Conservation (phyloP, 2,797 vertebrate species). For the Psittacula echo region DNA sequence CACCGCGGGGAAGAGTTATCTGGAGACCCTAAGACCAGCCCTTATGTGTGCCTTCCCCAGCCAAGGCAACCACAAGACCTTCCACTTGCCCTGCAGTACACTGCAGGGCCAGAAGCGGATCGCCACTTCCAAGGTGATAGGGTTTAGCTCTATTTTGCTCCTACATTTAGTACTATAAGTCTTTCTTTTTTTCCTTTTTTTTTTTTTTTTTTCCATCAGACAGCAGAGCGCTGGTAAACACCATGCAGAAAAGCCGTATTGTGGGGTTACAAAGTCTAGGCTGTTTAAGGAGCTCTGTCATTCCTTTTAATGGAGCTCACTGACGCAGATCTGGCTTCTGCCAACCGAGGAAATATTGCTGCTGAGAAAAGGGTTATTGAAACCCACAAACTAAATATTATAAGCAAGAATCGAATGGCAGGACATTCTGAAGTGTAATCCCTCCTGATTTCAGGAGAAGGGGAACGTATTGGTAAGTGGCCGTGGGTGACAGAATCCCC, state of each 20-base stretch:
- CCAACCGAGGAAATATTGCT: constrained; percentile 68
- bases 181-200: background rate
- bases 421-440: constrained; percentile 40
- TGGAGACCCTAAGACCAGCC: background rate
- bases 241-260: constrained; percentile 66
- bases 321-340: constrained; percentile 71
- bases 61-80: background rate
- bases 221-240: constrained; percentile 64
- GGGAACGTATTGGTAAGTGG: background rate
- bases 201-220: constrained; percentile 33
- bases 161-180: constrained; percentile 39
- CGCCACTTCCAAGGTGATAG: background rate
- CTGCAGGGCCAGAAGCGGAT: background rate
- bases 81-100: background rate
- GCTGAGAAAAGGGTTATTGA: constrained; percentile 70
- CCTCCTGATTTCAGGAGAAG: constrained; percentile 38
- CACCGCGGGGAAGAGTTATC: background rate
- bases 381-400: constrained; percentile 68
- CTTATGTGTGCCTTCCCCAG: background rate
- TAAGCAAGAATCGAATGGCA: constrained; percentile 65
- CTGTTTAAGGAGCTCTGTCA: constrained; percentile 68
- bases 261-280: constrained; percentile 69
- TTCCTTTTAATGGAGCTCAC: constrained; percentile 69
- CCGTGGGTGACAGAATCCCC: background rate
- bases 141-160: constrained; percentile 46